phyloP scores from a whole-genome alignment of 2,797 vertebrate genomes.

The Lates japonicus region DNA sequence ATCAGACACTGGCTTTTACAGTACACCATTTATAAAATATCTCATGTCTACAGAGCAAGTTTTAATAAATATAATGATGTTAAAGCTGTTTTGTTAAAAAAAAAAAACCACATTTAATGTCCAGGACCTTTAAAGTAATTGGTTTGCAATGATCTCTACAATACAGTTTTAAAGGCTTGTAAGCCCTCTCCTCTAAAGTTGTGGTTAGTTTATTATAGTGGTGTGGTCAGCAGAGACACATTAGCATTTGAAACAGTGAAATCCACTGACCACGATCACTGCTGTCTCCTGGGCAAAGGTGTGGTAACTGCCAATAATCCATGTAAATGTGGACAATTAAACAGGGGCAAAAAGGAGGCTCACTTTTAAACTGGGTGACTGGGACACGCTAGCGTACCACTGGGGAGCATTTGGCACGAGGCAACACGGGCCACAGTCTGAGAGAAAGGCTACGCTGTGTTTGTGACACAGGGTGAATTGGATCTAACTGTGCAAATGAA shows the following conservation, averaged over 20 bases:
- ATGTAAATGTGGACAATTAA: background rate
- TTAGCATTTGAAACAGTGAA: background rate
- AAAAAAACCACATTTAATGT: constrained; percentile 6
- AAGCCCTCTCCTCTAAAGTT: background rate
- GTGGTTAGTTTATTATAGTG: background rate
- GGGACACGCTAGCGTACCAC: constrained; percentile 19
- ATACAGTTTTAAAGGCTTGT: constrained; percentile 21
- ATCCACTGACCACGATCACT: background rate
- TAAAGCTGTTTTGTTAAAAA: constrained; percentile 10
- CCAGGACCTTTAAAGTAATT: background rate
- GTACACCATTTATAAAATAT: background rate
- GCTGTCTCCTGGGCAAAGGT: no score
- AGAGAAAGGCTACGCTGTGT: constrained; percentile 26
- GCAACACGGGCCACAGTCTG: constrained; percentile 36
- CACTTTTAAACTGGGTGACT: constrained; percentile 54
- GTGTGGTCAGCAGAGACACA: background rate
- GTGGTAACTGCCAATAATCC: background rate
- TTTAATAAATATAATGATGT: constrained; percentile 25
- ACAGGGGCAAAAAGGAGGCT: constrained; percentile 38
- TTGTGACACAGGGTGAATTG: constrained; percentile 33
- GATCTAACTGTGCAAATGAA: constrained; percentile 53
- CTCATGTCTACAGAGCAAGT: constrained; percentile 7
- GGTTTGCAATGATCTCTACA: background rate
- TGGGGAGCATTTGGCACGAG: constrained; percentile 23
- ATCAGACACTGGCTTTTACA: background rate